These are phyloP conservation scores for Andrena praecox DNA, from an alignment of 2,888 invertebrate species.

Conservation along the genomic window DNA sequence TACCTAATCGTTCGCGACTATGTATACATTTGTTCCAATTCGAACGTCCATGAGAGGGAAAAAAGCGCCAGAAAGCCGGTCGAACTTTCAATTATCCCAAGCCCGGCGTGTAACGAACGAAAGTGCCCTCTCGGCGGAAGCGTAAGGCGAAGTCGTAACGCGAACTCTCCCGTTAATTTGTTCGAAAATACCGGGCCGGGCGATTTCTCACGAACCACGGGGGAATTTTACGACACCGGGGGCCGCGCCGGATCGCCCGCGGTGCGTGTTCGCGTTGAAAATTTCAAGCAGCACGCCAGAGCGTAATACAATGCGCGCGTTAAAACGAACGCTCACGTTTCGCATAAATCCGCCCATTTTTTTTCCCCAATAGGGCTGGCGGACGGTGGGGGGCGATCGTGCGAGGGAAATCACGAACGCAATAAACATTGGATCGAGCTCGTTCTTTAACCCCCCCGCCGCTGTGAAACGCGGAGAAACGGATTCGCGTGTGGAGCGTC, in stretches of 20 bases:
- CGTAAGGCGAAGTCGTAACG: neutral
- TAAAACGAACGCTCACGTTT: slow-evolving; percentile 49
- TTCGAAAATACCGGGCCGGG: neutral
- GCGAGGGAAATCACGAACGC: slow-evolving; percentile 21
- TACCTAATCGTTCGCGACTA: neutral
- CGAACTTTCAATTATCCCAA: slow-evolving; percentile 5
- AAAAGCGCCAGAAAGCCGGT: neutral
- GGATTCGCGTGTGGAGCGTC: slow-evolving; percentile 14
- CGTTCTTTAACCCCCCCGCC: slow-evolving; percentile 14
- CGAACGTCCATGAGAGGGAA: neutral
- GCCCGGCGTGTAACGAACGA: neutral
- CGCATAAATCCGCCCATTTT: slow-evolving; percentile 45
- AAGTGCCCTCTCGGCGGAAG: slow-evolving; percentile 1
- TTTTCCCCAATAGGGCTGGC: slow-evolving; percentile 12
- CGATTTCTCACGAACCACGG: slow-evolving; percentile 9
- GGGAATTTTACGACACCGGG: slow-evolving; percentile 7
- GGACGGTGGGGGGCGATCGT: neutral
- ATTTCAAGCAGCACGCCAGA: slow-evolving; percentile 12
- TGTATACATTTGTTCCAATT: neutral
- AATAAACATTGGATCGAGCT: slow-evolving; percentile 52
- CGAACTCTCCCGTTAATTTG: slow-evolving; percentile 11
- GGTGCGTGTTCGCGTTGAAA: slow-evolving; percentile 19
- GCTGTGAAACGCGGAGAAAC: slow-evolving; percentile 11
- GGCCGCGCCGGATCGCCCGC: neutral
- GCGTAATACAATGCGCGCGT: slow-evolving; percentile 32